Evolutionary conservation across 23 tunicate species (phyloP), one percentile per base, ranked within the genome.

Genomic region (Clavelina lepadiformis): DNA sequence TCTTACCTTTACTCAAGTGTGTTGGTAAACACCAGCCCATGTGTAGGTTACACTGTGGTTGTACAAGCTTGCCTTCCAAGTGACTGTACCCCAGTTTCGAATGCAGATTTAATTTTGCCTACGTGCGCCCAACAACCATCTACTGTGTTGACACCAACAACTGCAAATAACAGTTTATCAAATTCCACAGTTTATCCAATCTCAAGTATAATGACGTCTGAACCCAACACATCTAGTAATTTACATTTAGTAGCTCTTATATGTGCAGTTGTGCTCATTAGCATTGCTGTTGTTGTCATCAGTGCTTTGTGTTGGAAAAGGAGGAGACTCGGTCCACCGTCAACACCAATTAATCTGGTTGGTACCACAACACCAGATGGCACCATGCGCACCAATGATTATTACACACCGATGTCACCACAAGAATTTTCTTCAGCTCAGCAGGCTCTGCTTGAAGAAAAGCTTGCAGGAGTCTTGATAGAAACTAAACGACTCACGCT

Each of bases 401-500:
- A 73, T 56, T 82, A 82, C 51, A 82, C 75, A 5, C 74, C 80
- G 0, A 82, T 82, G 89, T 56, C 74, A 13, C 18, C 32, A 0
- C 57, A 56, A 2, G 71, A 56, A 22, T 66, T 74, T 3, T n/a
- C 50, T 11, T 18, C 68, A 1, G 31, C 31, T 2, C 20, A 31
- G n/a, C 27, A 33, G 6, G 56, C 45, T n/a, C 27, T 65, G 33
- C 37, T 82, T n/a, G 46, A 52, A 31, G 82, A 68, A 33, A 49
- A 28, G 35, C 66, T 88, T 3, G 61, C 51, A 3, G 72, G 69
- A 28, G 77, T 75, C 27, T 21, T 63, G 22, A 75, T 93, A 25
- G 61, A 74, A 33, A 54, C 67, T 3, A 34, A 71, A 7, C 32
- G 59, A 1, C 24, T 93, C 25, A 28, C 31, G 13, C 62, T 85